phyloP scores from a whole-genome alignment of 1,140 invertebrate species.

The Diorhabda sublineata region DNA sequence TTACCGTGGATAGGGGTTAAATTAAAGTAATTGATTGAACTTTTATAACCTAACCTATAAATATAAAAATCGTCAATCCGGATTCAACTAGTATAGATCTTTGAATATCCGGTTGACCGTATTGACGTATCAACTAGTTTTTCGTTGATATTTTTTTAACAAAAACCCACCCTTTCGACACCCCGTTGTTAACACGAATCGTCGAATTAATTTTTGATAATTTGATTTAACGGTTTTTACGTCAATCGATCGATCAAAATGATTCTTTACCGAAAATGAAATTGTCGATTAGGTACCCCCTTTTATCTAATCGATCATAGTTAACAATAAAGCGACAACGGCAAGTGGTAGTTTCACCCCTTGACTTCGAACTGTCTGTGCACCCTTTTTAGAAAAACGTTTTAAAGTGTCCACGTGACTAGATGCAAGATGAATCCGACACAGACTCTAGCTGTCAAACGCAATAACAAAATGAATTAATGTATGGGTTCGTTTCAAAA shows the following conservation, averaged over 20 bases:
- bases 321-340: slow-evolving; percentile 16
- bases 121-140: too few species aligned
- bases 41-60: too few species aligned
- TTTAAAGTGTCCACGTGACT: slow-evolving; percentile 18
- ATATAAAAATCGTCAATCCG: too few species aligned
- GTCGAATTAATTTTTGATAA: too few species aligned
- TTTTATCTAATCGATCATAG: slow-evolving; percentile 5
- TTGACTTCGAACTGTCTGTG: slow-evolving; percentile 9
- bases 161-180: too few species aligned
- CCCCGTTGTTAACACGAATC: too few species aligned
- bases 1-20: too few species aligned
- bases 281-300: slow-evolving; percentile 6
- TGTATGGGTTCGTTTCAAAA: neutral
- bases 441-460: slow-evolving; percentile 19
- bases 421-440: slow-evolving; percentile 11
- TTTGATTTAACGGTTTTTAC: too few species aligned
- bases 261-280: neutral
- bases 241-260: neutral
- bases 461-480: slow-evolving; percentile 7
- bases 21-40: too few species aligned
- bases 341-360: slow-evolving; percentile 12
- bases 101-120: too few species aligned
- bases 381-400: slow-evolving; percentile 11
- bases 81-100: too few species aligned
- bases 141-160: too few species aligned